Evolutionary conservation across 2,113 vertebrate genomes (phyloP).

Genomic region (Perca schrenkii): DNA sequence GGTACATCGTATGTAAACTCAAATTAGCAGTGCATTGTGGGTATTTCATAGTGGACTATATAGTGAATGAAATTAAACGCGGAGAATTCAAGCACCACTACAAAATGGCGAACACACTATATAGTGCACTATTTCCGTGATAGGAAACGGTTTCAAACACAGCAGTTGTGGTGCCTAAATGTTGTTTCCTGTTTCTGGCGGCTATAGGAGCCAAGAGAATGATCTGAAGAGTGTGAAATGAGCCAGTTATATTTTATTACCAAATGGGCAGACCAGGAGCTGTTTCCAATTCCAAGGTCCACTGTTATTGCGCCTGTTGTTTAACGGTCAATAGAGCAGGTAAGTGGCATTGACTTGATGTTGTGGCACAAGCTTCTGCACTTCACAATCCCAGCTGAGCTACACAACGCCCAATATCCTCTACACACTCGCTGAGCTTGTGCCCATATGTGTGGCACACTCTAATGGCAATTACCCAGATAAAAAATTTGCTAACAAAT

Average conservation of each 20-base stretch:
- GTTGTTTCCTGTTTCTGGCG: not conserved
- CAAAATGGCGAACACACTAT: no score
- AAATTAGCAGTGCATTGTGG: no score
- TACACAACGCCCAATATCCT: slow-evolving; percentile 16
- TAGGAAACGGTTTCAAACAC: no score
- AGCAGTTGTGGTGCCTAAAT: not conserved
- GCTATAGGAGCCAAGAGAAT: slow-evolving; percentile 1
- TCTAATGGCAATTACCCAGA: no score
- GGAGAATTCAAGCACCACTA: no score
- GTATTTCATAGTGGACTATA: no score
- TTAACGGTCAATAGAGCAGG: slow-evolving; percentile 68
- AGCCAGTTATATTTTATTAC: slow-evolving; percentile 47
- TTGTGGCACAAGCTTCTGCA: slow-evolving; percentile 4
- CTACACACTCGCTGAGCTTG: not conserved
- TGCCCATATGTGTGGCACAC: not conserved
- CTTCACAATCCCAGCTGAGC: slow-evolving; percentile 24
- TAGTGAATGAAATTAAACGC: no score
- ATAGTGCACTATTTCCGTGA: no score
- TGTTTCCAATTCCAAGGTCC: slow-evolving; percentile 36
- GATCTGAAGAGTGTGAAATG: slow-evolving; percentile 46
- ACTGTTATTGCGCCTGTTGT: slow-evolving; percentile 56
- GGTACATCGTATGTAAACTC: no score
- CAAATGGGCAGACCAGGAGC: slow-evolving; percentile 30
- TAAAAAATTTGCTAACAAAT: no score
- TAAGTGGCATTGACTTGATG: slow-evolving; percentile 55